Evolutionary conservation across 2,888 invertebrate genomes (phyloP).

Genomic region (Gymnocheta viridis): DNA sequence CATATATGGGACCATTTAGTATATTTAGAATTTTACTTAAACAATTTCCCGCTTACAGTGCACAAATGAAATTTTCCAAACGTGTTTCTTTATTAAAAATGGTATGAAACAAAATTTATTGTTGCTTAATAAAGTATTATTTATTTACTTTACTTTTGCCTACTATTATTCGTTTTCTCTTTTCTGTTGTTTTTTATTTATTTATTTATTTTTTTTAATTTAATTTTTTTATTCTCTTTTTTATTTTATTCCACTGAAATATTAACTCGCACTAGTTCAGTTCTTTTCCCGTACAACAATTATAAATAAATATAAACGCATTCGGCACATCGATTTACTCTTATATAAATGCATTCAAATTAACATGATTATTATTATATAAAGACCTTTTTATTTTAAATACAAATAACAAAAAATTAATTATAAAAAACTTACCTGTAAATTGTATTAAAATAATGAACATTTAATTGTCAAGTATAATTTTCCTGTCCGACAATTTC

Average conservation of each 20-base stretch:
- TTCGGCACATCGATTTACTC: background rate
- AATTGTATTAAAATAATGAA: conserved; percentile 51
- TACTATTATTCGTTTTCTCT: background rate
- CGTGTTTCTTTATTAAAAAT: background rate
- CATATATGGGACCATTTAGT: background rate
- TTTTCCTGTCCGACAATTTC: conserved; percentile 34
- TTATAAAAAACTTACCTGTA: conserved; percentile 35
- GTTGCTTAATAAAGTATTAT: background rate
- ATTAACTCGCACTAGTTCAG: background rate
- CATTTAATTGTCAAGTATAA: conserved; percentile 38
- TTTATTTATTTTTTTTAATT: too few relatives aligned
- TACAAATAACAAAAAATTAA: background rate
- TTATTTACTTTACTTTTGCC: background rate
- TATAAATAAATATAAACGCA: conserved; percentile 18
- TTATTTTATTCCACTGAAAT: background rate
- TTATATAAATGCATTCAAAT: conserved; percentile 33
- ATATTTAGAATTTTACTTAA: conserved; percentile 9
- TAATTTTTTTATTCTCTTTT: background rate
- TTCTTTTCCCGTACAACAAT: background rate
- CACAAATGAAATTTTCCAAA: background rate
- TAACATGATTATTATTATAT: conserved; percentile 37
- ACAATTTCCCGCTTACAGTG: conserved; percentile 25
- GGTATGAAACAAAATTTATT: background rate
- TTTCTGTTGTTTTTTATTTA: background rate
- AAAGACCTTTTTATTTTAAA: conserved; percentile 5